These are phyloP conservation scores for Novumbra hubbsi DNA, from an alignment of 2,797 vertebrate species.

Conservation along the genomic window DNA sequence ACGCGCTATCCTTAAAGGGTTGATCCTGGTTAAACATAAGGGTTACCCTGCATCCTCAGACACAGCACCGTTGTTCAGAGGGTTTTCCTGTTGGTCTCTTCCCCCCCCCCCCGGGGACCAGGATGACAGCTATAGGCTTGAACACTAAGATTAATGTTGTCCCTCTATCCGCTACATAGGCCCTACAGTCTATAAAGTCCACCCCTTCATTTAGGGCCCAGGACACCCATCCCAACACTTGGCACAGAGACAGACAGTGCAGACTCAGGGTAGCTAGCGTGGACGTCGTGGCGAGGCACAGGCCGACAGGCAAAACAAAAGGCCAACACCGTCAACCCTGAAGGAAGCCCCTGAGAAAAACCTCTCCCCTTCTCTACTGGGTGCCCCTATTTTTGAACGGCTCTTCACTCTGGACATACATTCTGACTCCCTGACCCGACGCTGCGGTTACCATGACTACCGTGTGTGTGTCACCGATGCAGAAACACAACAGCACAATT, in stretches of 20 bases:
- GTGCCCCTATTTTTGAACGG: not conserved
- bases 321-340: not conserved
- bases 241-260: not conserved
- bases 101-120: not conserved
- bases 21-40: not conserved
- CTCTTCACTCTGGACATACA: not conserved
- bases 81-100: not conserved
- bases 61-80: not conserved
- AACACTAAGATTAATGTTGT: conserved; percentile 17
- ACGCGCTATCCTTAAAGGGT: too few species aligned
- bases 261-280: conserved; percentile 8
- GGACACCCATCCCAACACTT: not conserved
- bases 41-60: not conserved
- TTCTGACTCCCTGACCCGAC: conserved; percentile 1
- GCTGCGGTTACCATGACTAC: conserved; percentile 19
- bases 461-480: not conserved
- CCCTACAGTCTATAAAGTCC: conserved; percentile 17
- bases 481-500: not conserved
- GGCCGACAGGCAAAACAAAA: not conserved
- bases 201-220: conserved; percentile 13
- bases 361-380: not conserved
- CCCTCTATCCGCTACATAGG: conserved; percentile 9
- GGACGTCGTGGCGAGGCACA: conserved; percentile 3
- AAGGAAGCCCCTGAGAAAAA: not conserved
- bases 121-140: conserved; percentile 18